Percentiles rank a stretch among this genome's conserved stretches.
phyloP scores from a whole-genome alignment of 2,113 vertebrate species.

The Anhinga rufa region DNA sequence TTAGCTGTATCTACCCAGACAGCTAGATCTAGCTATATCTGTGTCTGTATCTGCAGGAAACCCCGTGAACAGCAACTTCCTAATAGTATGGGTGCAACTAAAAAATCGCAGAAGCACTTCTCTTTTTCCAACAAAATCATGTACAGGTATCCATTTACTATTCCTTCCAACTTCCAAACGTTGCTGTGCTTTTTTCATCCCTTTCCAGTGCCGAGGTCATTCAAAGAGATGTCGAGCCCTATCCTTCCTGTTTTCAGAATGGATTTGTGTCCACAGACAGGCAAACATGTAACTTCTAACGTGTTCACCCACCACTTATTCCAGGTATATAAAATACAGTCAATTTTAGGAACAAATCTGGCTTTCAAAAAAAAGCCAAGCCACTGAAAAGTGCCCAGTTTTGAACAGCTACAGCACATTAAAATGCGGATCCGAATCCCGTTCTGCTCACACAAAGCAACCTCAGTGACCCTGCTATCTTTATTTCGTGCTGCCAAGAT shows the following conservation, averaged over 20 bases:
- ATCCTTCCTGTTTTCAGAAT: background rate
- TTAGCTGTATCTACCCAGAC: background rate
- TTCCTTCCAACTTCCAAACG: background rate
- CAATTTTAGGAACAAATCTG: accelerated
- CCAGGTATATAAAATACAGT: accelerated
- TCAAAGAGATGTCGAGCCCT: background rate
- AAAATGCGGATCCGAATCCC: background rate
- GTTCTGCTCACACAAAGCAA: too few species aligned
- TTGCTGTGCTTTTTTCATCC: background rate
- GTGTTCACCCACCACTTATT: background rate
- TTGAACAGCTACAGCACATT: background rate
- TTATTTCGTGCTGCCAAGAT: background rate
- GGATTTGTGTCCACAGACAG: background rate
- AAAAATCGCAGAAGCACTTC: background rate
- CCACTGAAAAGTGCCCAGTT: background rate
- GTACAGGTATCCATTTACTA: accelerated
- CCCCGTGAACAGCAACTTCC: too few species aligned
- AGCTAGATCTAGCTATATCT: too few species aligned
- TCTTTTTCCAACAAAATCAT: background rate
- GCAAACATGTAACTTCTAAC: too few species aligned
- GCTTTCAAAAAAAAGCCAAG: background rate
- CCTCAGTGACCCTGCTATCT: background rate
- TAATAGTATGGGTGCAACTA: too few species aligned
- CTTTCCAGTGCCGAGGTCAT: background rate
- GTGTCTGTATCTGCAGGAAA: accelerated